These are phyloP conservation scores for Microcebus griseorufus DNA, from an alignment of 2,113 vertebrate species.

Conservation along the genomic window DNA sequence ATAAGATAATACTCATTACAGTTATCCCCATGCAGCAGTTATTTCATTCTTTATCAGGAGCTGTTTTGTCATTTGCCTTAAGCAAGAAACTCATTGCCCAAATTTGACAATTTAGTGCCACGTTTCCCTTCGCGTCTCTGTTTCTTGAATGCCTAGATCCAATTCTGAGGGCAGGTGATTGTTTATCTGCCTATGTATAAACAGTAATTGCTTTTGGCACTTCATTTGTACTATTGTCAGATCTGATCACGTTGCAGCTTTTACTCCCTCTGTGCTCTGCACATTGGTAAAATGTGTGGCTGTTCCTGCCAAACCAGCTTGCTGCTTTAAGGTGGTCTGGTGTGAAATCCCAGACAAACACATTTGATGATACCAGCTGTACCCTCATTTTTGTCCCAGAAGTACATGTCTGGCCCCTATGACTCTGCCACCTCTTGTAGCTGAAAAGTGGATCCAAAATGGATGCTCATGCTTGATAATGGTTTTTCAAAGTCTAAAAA, in stretches of 20 bases:
- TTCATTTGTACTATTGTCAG: conserved; percentile 55
- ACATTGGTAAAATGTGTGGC: background rate
- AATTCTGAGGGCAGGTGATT: background rate
- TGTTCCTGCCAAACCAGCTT: background rate
- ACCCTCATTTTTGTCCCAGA: background rate
- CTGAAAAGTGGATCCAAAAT: background rate
- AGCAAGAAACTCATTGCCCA: background rate
- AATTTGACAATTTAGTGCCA: background rate
- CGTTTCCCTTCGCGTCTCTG: background rate
- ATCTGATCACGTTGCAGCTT: background rate
- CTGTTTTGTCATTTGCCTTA: background rate
- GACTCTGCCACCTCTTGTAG: background rate
- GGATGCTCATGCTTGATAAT: background rate
- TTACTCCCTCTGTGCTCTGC: background rate
- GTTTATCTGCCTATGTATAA: conserved; percentile 14
- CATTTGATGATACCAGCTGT: background rate
- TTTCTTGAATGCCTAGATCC: background rate
- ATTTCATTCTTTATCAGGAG: background rate
- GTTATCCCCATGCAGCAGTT: background rate
- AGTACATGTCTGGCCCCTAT: background rate
- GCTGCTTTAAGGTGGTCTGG: background rate
- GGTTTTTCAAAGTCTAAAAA: background rate
- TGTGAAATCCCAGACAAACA: background rate
- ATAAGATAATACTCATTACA: background rate
- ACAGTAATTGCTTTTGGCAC: conserved; percentile 47